Conservation (phyloP, 2,113 vertebrate genomes). For the Thalassoma bifasciatum region DNA sequence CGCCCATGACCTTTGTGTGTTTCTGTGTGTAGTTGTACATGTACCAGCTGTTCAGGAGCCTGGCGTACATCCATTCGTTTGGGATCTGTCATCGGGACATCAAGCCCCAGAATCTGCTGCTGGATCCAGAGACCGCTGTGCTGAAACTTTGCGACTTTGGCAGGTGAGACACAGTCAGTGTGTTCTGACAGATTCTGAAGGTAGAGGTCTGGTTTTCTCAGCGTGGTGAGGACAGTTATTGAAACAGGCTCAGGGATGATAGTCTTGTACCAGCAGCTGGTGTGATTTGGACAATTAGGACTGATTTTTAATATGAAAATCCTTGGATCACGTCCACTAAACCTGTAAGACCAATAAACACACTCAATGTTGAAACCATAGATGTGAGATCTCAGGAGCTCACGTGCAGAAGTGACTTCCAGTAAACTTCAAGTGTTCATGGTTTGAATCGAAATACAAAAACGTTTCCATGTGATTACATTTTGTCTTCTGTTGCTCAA, state of each 20-base stretch:
- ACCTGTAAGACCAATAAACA: too few species aligned
- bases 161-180: constrained; percentile 84
- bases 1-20: constrained; percentile 15
- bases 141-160: constrained; percentile 99
- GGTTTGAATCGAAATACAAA: background rate
- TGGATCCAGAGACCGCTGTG: constrained; percentile 99
- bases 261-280: background rate
- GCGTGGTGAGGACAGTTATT: background rate
- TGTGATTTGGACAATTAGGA: background rate
- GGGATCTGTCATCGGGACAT: constrained; percentile 99
- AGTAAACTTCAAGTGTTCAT: too few species aligned
- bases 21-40: constrained; percentile 92
- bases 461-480: background rate
- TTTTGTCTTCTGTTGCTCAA: background rate
- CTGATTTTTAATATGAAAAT: too few species aligned
- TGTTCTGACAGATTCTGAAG: background rate
- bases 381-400: too few species aligned
- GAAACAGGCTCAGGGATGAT: background rate
- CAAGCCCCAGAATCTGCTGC: constrained; percentile 99
- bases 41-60: constrained; percentile 99
- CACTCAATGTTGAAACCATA: too few species aligned
- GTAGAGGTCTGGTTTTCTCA: background rate
- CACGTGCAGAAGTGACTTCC: too few species aligned
- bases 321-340: too few species aligned
- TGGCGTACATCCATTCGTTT: constrained; percentile 99